These are phyloP conservation scores for Trissoscelio sp. DNA, from an alignment of 2,888 invertebrate genomes.

Conservation along the genomic window DNA sequence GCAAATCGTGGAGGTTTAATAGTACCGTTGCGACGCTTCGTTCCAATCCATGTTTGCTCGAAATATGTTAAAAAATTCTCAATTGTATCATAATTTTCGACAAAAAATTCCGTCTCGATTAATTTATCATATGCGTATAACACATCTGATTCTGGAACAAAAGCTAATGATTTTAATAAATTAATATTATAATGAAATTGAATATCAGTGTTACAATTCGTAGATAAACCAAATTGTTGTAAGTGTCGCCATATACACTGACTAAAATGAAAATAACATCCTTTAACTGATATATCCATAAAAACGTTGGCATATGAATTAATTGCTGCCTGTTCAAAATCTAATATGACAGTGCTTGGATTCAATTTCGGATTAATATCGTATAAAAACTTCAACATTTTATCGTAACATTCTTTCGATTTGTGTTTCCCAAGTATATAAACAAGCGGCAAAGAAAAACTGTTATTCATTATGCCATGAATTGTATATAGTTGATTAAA, in stretches of 20 bases:
- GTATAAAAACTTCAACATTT: not conserved
- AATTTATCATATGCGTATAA: conserved; percentile 5
- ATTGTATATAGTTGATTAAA: conserved; percentile 21
- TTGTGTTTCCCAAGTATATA: conserved; percentile 6
- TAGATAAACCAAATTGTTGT: conserved; percentile 1
- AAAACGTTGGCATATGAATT: not conserved
- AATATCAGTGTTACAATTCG: not conserved
- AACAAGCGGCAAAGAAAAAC: not conserved
- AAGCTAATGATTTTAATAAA: conserved; percentile 14
- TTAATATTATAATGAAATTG: conserved; percentile 25
- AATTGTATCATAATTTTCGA: not conserved
- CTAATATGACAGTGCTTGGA: not conserved
- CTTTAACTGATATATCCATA: not conserved
- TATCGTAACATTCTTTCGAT: not conserved
- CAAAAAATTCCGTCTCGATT: conserved; percentile 1
- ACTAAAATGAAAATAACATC: conserved; percentile 26
- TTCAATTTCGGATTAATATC: not conserved
- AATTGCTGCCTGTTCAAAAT: conserved; percentile 8
- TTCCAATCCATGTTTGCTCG: conserved; percentile 20
- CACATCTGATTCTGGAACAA: conserved; percentile 6
- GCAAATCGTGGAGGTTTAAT: not conserved
- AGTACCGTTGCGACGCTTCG: not conserved
- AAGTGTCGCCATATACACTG: conserved; percentile 13
- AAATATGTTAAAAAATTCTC: not conserved
- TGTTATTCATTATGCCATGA: not conserved